Evolutionary conservation across 2,888 invertebrate genomes (phyloP), one percentile per base, ranked within the genome.

Genomic region (Lymantria dispar): DNA sequence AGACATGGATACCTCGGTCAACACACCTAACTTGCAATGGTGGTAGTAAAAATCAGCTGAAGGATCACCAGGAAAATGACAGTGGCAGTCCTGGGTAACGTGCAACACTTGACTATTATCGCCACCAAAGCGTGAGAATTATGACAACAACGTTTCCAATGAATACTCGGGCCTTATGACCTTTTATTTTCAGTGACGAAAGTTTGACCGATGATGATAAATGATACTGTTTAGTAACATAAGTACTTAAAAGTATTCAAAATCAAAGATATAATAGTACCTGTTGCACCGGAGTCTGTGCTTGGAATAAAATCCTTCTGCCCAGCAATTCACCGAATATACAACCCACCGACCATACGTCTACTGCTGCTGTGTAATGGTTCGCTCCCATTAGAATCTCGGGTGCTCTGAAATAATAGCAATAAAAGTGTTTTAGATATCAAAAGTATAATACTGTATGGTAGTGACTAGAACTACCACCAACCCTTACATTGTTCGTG

Each of bases 301-400:
- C 99, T 91, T 99, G 99, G 92, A 99, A 99, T 64, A 99, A 94
- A 70, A 99, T 99, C 72, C 99, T 93, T 60, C 99, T 93, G 52
- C 98, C 98, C 45, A 99, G 94, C 54, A 99, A 94, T 84, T 99
- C 99, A 38, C 99, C 99, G 83, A 99, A 99, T 85, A 99, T 99
- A 89, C 99, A 99, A 43, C 99, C 99, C 43, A 99, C 99, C 41
- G 98, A 98, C 99, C 99, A 99, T 48, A 99, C 98, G 84, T 99
- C 99, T 43, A 99, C 98, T 5, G 98, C 98, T 9, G 97, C 96
- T 8, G 97, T 96, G 91, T 99, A 99, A 83, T 99, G 98, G 72
- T 97, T 95, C 31, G 99, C 98, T 31, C 99, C 99, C 99, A 99
- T 99, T 56, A 99, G 93, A 73, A 99, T 98, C 92, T 99, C 99